A percentile compares a stretch with the other conserved stretches of the same genome.
Evolutionary conservation across 53 echinoderm and acorn worm species (phyloP).

Genomic region (Mesocentrotus franciscanus): DNA sequence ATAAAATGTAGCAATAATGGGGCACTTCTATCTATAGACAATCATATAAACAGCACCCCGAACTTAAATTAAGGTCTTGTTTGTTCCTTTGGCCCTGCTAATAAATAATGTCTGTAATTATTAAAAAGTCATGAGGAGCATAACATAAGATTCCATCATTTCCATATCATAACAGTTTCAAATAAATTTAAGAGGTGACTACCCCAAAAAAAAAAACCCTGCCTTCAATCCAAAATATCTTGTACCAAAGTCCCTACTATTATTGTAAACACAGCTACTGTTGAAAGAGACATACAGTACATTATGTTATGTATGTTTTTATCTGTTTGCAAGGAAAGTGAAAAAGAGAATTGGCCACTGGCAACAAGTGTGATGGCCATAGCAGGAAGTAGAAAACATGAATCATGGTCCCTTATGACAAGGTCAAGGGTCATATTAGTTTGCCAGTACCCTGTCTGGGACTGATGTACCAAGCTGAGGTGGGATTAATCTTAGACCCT

Average conservation of each 20-base stretch:
- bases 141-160: too few species aligned
- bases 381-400: conserved; percentile 49
- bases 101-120: too few species aligned
- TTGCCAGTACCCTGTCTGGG: conserved; percentile 38
- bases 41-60: too few species aligned
- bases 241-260: too few species aligned
- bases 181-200: not conserved
- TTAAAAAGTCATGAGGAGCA: too few species aligned
- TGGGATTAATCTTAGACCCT: conserved; percentile 43
- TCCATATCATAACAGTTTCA: too few species aligned
- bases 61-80: too few species aligned
- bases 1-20: too few species aligned
- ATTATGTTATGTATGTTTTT: conserved; percentile 11
- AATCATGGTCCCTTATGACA: conserved; percentile 46
- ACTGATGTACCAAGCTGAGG: conserved; percentile 3
- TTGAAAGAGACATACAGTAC: not conserved
- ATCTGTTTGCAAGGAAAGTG: conserved; percentile 1
- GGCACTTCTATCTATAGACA: too few species aligned
- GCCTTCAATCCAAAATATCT: too few species aligned
- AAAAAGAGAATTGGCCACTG: not conserved
- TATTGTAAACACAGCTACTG: not conserved
- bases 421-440: conserved; percentile 55
- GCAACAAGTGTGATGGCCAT: conserved; percentile 41
- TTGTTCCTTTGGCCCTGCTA: too few species aligned
- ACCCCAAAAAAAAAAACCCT: not conserved